Evolutionary conservation across 2,113 vertebrate genomes (phyloP).

Genomic region (Thinocorus orbignyianus): DNA sequence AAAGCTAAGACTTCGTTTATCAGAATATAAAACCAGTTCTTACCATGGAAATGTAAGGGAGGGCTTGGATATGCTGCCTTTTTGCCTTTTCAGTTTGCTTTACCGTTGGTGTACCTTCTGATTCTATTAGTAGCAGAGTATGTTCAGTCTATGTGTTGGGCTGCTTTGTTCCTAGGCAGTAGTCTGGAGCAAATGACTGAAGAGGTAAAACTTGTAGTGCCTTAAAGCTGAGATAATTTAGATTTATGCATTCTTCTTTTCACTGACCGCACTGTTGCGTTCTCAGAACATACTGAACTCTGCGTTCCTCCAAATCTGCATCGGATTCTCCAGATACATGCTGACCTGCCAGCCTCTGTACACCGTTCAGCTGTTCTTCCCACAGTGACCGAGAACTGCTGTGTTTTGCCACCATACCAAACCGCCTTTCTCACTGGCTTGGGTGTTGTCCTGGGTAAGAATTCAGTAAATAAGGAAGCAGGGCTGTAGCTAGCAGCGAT

Average conservation of each 20-base stretch:
- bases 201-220: background rate
- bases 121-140: background rate
- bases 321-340: background rate
- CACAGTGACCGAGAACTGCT: background rate
- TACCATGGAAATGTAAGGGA: background rate
- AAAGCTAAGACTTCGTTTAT: background rate
- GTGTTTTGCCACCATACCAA: background rate
- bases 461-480: background rate
- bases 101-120: background rate
- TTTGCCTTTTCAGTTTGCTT: background rate
- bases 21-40: background rate
- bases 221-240: background rate
- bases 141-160: background rate
- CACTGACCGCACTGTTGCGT: background rate
- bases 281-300: background rate
- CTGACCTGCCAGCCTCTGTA: background rate
- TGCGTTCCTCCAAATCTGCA: background rate
- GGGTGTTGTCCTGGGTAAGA: background rate
- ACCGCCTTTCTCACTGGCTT: background rate
- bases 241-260: background rate
- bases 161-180: background rate
- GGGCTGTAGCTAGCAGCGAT: background rate
- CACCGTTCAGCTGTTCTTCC: background rate
- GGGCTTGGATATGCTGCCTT: background rate
- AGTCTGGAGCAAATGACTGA: background rate